Conservation (phyloP, 2,888 invertebrate genomes). For the Harpalus rubripes region DNA sequence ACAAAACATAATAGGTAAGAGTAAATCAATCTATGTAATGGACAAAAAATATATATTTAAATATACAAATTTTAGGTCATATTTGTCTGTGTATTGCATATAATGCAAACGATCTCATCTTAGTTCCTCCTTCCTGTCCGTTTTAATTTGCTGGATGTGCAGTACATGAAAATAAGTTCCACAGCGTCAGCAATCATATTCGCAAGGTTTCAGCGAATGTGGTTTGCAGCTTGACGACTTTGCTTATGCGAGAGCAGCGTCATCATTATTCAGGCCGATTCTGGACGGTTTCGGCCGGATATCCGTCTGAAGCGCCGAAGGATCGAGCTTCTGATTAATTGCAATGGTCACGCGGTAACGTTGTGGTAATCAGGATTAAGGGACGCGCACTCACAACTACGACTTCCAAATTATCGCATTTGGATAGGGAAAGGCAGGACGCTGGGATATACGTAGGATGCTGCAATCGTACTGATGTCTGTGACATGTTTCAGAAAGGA, state of each 20-base stretch:
- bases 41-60: no score
- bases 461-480: no score
- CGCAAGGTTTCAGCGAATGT: conserved; percentile 44
- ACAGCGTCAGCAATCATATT: conserved; percentile 50
- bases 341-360: conserved; percentile 62
- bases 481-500: no score
- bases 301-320: conserved; percentile 53
- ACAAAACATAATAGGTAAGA: no score
- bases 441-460: no score
- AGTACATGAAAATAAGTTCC: no score
- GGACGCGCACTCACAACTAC: conserved; percentile 35
- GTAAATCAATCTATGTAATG: no score
- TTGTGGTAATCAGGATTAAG: conserved; percentile 60
- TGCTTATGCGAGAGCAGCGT: conserved; percentile 53
- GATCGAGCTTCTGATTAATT: conserved; percentile 64
- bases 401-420: conserved; percentile 55
- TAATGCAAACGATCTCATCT: no score
- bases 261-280: conserved; percentile 66
- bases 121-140: no score
- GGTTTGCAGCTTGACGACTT: conserved; percentile 44
- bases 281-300: conserved; percentile 58
- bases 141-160: no score
- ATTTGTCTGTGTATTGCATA: no score
- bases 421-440: conserved; percentile 15
- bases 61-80: no score